Percentiles rank a stretch among this genome's conserved stretches.
phyloP scores from a whole-genome alignment of 2,797 vertebrate species.

The Poecilia picta region DNA sequence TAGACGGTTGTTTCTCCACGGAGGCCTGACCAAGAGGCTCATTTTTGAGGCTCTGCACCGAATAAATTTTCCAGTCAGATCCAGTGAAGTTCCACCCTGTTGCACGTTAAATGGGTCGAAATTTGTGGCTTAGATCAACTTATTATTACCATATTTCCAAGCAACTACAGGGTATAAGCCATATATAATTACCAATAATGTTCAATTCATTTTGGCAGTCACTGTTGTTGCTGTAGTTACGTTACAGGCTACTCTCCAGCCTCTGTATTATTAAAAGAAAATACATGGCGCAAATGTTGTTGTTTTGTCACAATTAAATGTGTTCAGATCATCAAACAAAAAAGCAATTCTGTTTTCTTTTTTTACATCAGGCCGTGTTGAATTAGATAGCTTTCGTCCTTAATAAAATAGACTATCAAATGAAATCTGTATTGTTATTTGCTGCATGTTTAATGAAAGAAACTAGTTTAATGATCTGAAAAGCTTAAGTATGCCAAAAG shows the following conservation, averaged over 20 bases:
- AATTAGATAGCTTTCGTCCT: background rate
- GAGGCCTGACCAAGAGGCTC: conserved; percentile 33
- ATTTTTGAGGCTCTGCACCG: conserved; percentile 34
- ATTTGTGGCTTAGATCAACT: conserved; percentile 64
- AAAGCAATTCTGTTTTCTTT: background rate
- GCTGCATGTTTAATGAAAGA: background rate
- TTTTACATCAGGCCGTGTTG: background rate
- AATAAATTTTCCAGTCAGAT: conserved; percentile 68
- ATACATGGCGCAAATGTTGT: background rate
- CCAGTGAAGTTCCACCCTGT: conserved; percentile 62
- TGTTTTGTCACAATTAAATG: background rate
- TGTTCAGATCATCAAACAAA: background rate
- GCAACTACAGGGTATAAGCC: conserved; percentile 53
- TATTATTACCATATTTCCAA: conserved; percentile 60
- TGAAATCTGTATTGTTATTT: background rate
- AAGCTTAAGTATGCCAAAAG: background rate
- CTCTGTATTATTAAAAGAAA: background rate
- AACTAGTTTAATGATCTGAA: background rate
- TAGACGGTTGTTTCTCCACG: conserved; percentile 53
- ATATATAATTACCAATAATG: conserved; percentile 62
- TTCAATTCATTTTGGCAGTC: conserved; percentile 47
- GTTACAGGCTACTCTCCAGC: conserved; percentile 29
- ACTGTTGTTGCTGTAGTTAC: conserved; percentile 30
- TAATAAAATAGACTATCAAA: background rate
- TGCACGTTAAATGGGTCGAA: conserved; percentile 55